Evolutionary conservation across 2,113 vertebrate species (phyloP).

Genomic region (Gymnogyps californianus): DNA sequence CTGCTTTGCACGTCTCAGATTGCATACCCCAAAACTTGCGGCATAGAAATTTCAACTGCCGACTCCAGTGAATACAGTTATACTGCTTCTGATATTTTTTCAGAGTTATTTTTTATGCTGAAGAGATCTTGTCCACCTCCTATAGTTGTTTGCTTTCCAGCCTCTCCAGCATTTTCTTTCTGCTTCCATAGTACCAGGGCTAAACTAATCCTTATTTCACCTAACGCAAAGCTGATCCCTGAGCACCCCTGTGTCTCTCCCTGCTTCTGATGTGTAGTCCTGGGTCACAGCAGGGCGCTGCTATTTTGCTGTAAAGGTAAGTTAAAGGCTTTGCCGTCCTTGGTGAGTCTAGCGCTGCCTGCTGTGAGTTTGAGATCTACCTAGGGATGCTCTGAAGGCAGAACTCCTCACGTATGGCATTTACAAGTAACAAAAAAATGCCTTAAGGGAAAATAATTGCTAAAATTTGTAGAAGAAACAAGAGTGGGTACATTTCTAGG

Average conservation of each 20-base stretch:
- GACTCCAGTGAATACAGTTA: not conserved
- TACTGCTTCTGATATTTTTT: not conserved
- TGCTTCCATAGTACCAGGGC: not conserved
- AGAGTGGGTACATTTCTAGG: not conserved
- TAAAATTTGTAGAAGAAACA: not conserved
- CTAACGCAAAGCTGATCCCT: not conserved
- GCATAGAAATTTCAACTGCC: not conserved
- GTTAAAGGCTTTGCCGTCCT: not conserved
- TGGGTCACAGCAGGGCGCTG: rapidly evolving
- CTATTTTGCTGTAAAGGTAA: not conserved
- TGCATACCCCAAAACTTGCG: not conserved
- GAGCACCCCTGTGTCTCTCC: not conserved
- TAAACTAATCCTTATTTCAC: not conserved
- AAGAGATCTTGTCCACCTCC: not conserved
- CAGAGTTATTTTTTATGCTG: not conserved
- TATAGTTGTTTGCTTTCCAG: not conserved
- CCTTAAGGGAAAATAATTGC: not conserved
- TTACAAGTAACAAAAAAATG: not conserved
- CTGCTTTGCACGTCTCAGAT: not conserved
- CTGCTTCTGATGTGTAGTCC: not conserved
- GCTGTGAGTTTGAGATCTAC: not conserved
- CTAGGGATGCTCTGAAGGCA: not conserved
- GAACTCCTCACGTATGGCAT: not conserved
- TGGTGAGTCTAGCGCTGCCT: not conserved
- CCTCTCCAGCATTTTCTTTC: not conserved